Percentiles rank a stretch among this genome's conserved stretches.
Conservation (phyloP, 1,140 invertebrate species). For the Magallana gigas region DNA sequence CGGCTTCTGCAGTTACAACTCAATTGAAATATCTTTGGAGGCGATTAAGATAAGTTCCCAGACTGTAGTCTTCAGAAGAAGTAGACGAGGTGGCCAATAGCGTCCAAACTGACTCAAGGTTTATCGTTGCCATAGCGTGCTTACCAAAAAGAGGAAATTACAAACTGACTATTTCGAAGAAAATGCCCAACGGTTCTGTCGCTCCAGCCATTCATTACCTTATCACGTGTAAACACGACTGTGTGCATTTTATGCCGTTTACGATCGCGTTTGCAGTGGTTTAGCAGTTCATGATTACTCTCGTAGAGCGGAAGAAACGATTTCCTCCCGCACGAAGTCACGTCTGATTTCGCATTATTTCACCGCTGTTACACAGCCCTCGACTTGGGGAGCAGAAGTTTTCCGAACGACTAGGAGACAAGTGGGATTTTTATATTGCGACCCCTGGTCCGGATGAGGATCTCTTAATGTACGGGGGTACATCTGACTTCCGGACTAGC, state of each 20-base stretch:
- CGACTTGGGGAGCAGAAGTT: slow-evolving; percentile 1
- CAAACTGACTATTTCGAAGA: slow-evolving; percentile 24
- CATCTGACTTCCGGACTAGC: not conserved
- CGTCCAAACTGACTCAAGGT: slow-evolving; percentile 23
- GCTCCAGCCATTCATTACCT: slow-evolving; percentile 17
- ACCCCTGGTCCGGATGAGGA: slow-evolving; percentile 29
- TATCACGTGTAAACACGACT: slow-evolving; percentile 11
- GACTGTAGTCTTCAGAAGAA: not conserved
- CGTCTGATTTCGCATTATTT: slow-evolving; percentile 7
- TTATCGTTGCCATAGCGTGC: not conserved
- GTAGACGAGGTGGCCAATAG: not conserved
- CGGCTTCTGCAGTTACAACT: too few relatives aligned
- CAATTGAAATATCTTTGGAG: not conserved
- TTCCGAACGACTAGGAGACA: not conserved
- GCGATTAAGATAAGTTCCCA: slow-evolving; percentile 24
- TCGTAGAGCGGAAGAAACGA: slow-evolving; percentile 17
- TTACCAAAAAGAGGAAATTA: slow-evolving; percentile 29
- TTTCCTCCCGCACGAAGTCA: not conserved
- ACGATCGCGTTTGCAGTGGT: slow-evolving; percentile 5
- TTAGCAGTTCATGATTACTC: not conserved
- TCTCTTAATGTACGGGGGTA: slow-evolving; percentile 1
- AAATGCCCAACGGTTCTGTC: not conserved
- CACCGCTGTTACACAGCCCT: slow-evolving; percentile 7
- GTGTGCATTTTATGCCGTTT: not conserved
- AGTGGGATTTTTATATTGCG: slow-evolving; percentile 5